phyloP scores from a whole-genome alignment of 1,140 invertebrate genomes.

The Zophobas atratus region DNA sequence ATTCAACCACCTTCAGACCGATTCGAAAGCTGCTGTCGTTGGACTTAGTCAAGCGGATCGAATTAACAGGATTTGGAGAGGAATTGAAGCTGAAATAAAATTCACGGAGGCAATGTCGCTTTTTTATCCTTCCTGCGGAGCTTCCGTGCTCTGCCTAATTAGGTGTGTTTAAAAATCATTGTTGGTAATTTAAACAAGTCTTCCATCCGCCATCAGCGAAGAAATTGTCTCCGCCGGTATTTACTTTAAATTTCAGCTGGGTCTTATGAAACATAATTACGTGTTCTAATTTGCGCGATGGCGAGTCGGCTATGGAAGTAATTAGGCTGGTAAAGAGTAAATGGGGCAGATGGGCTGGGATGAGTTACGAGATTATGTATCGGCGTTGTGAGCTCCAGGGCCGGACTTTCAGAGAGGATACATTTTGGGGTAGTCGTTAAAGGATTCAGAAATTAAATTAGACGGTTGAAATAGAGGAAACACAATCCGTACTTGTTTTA shows the following conservation, averaged over 20 bases:
- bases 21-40: conserved; percentile 2
- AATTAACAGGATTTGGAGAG: conserved; percentile 17
- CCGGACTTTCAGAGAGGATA: too few species aligned
- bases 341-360: conserved; percentile 39
- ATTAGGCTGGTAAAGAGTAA: conserved; percentile 40
- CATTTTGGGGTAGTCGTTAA: too few species aligned
- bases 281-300: conserved; percentile 41
- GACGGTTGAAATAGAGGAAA: too few species aligned
- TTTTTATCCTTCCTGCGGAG: conserved; percentile 2
- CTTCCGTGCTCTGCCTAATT: conserved; percentile 23
- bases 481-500: too few species aligned
- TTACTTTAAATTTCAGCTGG: conserved; percentile 42
- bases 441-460: too few species aligned
- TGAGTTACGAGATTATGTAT: conserved; percentile 41
- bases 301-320: conserved; percentile 39
- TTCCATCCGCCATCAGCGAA: conserved; percentile 37
- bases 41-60: conserved; percentile 1
- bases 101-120: background rate
- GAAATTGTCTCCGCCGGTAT: conserved; percentile 35
- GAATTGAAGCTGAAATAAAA: conserved; percentile 5
- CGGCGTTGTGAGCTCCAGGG: conserved; percentile 1
- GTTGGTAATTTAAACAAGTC: conserved; percentile 30
- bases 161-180: conserved; percentile 41
- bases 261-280: conserved; percentile 42
- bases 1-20: background rate